Conservation (phyloP, 2,113 vertebrate genomes). For the Sebastes fasciatus region DNA sequence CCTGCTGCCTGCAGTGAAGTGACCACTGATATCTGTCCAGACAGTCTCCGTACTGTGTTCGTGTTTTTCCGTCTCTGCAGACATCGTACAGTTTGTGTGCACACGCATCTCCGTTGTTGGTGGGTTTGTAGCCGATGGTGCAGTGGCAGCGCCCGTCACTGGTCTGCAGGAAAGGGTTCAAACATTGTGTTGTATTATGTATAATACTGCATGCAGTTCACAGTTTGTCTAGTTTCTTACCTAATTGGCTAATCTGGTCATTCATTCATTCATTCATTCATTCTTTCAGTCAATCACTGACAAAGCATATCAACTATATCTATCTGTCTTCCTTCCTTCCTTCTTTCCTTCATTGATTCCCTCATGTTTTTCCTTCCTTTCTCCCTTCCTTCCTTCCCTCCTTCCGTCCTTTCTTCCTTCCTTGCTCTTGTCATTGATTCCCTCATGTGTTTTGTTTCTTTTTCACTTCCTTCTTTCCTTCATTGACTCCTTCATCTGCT, state of each 20-base stretch:
- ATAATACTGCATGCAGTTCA: neutral
- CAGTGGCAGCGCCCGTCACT: constrained; percentile 88
- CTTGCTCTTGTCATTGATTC: too few relatives aligned
- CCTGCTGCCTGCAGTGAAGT: constrained; percentile 88
- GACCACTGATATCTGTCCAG: constrained; percentile 85
- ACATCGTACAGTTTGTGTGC: constrained; percentile 73
- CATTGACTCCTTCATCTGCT: too few relatives aligned
- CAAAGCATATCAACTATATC: neutral
- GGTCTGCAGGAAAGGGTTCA: constrained; percentile 75
- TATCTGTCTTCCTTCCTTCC: neutral
- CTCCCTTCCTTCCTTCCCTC: neutral
- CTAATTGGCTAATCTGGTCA: neutral
- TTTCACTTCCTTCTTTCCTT: too few relatives aligned
- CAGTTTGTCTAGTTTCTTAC: neutral
- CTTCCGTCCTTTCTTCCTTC: neutral
- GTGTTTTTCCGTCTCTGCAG: constrained; percentile 82
- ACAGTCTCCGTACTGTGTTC: constrained; percentile 89
- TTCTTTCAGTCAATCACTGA: neutral
- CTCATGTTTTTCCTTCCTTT: neutral
- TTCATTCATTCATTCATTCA: constrained; percentile 29
- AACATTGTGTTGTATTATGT: constrained; percentile 1
- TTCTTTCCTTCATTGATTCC: neutral
- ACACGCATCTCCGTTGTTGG: constrained; percentile 73
- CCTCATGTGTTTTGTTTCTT: too few relatives aligned
- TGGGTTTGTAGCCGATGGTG: constrained; percentile 77